Evolutionary conservation across 2,113 vertebrate species (phyloP).

Genomic region (Uria aalge): DNA sequence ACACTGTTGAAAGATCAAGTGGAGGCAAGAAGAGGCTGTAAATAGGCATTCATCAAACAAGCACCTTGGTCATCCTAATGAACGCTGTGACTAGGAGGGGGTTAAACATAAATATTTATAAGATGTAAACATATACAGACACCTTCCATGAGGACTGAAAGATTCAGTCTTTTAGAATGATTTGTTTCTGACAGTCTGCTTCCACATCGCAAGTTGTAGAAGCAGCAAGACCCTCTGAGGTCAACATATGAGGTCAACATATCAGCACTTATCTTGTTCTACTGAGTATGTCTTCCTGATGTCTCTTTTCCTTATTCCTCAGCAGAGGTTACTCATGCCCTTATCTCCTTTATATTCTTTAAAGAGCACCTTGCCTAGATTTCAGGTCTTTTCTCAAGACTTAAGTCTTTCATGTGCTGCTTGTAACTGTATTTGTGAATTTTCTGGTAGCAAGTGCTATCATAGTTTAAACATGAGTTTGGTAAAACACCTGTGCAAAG

Average conservation of each 20-base stretch:
- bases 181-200: not conserved
- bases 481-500: not conserved
- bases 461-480: not conserved
- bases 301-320: not conserved
- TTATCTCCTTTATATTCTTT: not conserved
- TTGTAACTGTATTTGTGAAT: not conserved
- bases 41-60: not conserved
- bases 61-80: not conserved
- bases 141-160: not conserved
- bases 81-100: fast-evolving
- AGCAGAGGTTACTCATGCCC: not conserved
- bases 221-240: not conserved
- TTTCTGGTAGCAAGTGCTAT: not conserved
- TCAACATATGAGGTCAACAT: not conserved
- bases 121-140: not conserved
- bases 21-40: not conserved
- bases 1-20: not conserved
- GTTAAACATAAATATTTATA: not conserved
- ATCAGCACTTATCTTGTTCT: not conserved
- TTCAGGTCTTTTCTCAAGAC: not conserved
- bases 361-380: not conserved
- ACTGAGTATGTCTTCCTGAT: not conserved
- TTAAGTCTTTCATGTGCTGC: not conserved
- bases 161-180: not conserved
- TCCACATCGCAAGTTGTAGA: not conserved